phyloP scores from a whole-genome alignment of 2,888 invertebrate genomes.

The Stictocephala bisonia region DNA sequence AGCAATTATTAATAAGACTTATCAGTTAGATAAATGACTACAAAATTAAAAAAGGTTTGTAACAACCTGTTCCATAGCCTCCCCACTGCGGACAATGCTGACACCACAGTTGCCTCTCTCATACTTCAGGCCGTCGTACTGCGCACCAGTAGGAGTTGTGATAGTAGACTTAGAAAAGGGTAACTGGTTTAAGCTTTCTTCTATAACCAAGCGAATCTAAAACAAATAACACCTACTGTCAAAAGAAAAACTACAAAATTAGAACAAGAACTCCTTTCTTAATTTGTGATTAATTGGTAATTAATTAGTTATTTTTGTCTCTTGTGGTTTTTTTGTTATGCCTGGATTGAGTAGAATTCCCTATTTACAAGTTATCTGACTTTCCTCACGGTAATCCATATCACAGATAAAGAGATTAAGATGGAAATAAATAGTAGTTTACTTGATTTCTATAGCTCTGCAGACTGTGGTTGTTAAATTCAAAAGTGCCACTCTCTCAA shows the following conservation, averaged over 20 bases:
- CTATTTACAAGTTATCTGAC: too few species aligned
- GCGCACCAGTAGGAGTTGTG: constrained; percentile 91
- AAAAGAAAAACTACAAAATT: constrained; percentile 7
- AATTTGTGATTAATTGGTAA: too few species aligned
- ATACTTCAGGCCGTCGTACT: constrained; percentile 93
- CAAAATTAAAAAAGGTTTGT: not conserved
- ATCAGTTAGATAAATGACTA: not conserved
- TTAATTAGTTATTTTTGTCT: too few species aligned
- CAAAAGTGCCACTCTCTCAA: too few species aligned
- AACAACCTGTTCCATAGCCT: constrained; percentile 95
- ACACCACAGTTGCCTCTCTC: constrained; percentile 99
- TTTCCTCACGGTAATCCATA: too few species aligned
- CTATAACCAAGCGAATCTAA: constrained; percentile 93
- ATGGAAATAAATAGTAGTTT: too few species aligned
- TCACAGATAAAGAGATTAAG: too few species aligned
- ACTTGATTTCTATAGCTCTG: too few species aligned
- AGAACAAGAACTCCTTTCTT: not conserved
- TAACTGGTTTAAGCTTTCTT: constrained; percentile 96
- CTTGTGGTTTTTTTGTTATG: too few species aligned
- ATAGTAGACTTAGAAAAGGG: constrained; percentile 93
- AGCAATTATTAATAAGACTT: too few species aligned
- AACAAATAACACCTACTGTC: constrained; percentile 54
- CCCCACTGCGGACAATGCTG: constrained; percentile 93
- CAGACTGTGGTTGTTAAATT: too few species aligned
- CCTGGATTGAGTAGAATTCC: too few species aligned